phyloP scores from a whole-genome alignment of 2,113 vertebrate genomes.

The Crotalus helleri region DNA sequence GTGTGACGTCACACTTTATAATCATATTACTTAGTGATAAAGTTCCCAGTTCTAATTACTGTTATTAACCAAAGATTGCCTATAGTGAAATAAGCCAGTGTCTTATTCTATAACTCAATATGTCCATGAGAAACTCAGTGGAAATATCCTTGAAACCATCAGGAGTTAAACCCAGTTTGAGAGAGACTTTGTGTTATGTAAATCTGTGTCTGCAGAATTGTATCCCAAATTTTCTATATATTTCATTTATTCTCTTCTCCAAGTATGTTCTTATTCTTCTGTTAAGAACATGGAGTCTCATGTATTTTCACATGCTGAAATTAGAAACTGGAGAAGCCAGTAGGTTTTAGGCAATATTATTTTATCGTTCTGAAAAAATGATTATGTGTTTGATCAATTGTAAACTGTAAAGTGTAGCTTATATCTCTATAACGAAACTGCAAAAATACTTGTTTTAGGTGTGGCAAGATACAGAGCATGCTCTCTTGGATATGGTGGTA shows the following conservation, averaged over 20 bases:
- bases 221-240: not conserved
- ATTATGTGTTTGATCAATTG: not conserved
- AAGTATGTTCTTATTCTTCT: not conserved
- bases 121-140: not conserved
- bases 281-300: not conserved
- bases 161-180: not conserved
- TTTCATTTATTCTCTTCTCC: not conserved
- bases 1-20: not conserved
- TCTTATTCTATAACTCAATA: not conserved
- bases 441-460: constrained; percentile 68
- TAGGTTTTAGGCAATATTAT: not conserved
- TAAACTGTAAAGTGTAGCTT: not conserved
- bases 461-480: constrained; percentile 93
- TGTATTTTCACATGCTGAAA: not conserved
- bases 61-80: not conserved
- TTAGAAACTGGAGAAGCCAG: not conserved
- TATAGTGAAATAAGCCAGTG: not conserved
- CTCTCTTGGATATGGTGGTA: constrained; percentile 83
- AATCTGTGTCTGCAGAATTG: not conserved
- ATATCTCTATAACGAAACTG: not conserved
- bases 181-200: not conserved
- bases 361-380: not conserved
- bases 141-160: not conserved
- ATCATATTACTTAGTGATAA: not conserved
- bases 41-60: not conserved